Conservation (phyloP, 2,888 invertebrate genomes). For the Leucophora obtusa region DNA sequence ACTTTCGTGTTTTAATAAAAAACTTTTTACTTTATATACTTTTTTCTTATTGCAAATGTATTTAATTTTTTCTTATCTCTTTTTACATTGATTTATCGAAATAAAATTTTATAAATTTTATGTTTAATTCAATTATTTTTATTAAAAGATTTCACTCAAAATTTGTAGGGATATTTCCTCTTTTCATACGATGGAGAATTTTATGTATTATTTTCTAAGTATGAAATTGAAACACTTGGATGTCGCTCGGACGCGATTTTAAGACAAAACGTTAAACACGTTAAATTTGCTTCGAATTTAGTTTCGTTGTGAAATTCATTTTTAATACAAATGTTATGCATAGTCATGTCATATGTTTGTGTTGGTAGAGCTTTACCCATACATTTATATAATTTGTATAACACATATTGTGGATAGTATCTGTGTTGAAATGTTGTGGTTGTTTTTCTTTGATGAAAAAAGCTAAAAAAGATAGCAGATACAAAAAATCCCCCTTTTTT, state of each 20-base stretch:
- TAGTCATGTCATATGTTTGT: constrained; percentile 39
- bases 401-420: constrained; percentile 25
- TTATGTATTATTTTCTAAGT: constrained; percentile 2
- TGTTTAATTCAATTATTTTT: constrained; percentile 27
- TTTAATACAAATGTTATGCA: constrained; percentile 43
- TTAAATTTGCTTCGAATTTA: constrained; percentile 67
- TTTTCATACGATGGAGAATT: background rate
- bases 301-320: constrained; percentile 76
- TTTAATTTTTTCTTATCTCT: constrained; percentile 4
- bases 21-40: constrained; percentile 25
- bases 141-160: constrained; percentile 21
- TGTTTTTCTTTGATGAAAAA: background rate
- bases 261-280: constrained; percentile 47
- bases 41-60: background rate
- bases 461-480: constrained; percentile 5
- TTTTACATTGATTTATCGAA: constrained; percentile 19
- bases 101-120: background rate
- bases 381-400: background rate
- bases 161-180: constrained; percentile 34
- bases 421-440: constrained; percentile 12
- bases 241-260: constrained; percentile 47
- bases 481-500: constrained; percentile 13
- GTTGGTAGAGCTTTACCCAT: constrained; percentile 24
- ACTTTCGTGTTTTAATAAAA: constrained; percentile 4
- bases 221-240: constrained; percentile 46